Evolutionary conservation across 1,140 invertebrate species (phyloP).

Genomic region (Aphaenogaster rudis): DNA sequence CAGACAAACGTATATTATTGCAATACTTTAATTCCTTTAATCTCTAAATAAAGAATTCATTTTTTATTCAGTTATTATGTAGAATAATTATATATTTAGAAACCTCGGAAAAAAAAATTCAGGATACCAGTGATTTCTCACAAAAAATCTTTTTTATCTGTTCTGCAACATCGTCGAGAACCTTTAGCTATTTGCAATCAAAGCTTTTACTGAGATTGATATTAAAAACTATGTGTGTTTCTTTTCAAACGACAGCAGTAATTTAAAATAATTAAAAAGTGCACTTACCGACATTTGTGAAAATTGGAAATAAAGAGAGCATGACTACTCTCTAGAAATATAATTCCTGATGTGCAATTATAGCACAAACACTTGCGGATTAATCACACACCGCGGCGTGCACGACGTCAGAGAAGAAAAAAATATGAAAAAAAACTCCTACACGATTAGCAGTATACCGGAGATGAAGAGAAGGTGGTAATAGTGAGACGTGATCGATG

Average conservation of each 20-base stretch:
- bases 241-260: not conserved
- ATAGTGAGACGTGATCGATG: slow-evolving; percentile 14
- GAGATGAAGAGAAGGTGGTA: not conserved
- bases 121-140: not conserved
- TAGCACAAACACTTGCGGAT: not conserved
- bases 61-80: no score
- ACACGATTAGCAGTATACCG: not conserved
- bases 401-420: slow-evolving; percentile 1
- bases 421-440: not conserved
- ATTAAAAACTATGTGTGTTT: not conserved
- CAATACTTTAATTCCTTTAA: no score
- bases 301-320: not conserved
- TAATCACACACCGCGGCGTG: not conserved
- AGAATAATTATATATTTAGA: not conserved
- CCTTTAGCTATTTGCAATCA: slow-evolving; percentile 10
- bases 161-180: not conserved
- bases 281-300: no score
- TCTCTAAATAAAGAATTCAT: not conserved
- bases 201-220: not conserved
- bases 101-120: not conserved
- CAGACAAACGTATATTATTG: no score
- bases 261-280: not conserved
- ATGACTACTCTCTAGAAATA: not conserved
- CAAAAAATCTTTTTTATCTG: not conserved
- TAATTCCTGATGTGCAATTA: not conserved